Evolutionary conservation across 2,888 invertebrate genomes (phyloP), one percentile per base, ranked within the genome.

Genomic region (Erebia aethiops): DNA sequence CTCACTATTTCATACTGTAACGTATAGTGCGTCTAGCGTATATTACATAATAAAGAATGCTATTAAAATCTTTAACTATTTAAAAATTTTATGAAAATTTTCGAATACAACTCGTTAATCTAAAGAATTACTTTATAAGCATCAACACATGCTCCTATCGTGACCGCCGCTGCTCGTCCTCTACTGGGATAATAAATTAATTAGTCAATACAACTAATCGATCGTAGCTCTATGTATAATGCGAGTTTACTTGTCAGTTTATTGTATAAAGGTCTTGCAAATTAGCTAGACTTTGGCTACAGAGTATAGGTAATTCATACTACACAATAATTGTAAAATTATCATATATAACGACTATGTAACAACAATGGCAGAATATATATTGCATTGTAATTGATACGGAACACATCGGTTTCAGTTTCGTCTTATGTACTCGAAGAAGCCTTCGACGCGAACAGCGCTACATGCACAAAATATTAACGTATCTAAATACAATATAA

Each of bases 361-460:
- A 85, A 87, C 82, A 86, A 85, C 81, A 82, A 85, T 86, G 85
- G 86, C 86, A 85, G 86, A 86, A 82, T 84, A 79, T 82, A 85
- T 88, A 88, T 89, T 87, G 86, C 84, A 87, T 87, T 86, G 80
- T 84, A 87, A 85, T 89, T 85, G 83, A 86, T 86, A 81, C 80
- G 82, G 88, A 90, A 89, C 88, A 88, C 87, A 87, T 87, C 80
- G 80, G 81, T 87, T 84, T 84, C 82, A 82, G 81, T 78, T 71
- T 71, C 70, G 70, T 65, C 66, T 68, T 56, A 52, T 54, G 67
- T 43, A 67, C 54, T 41, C 52, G 71, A 65, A 56, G 63, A 60
- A 26, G 43, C 54, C 58, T 21, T 41, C 63, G 46, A 41, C 41
- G 52, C 16, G 35, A 46, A 46, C 14, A 46, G 52, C 56, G 41